A percentile compares a stretch with the other conserved stretches of the same genome.
These are phyloP conservation scores for Erpobdella octoculata DNA, from an alignment of 2,888 invertebrate genomes.

Conservation along the genomic window DNA sequence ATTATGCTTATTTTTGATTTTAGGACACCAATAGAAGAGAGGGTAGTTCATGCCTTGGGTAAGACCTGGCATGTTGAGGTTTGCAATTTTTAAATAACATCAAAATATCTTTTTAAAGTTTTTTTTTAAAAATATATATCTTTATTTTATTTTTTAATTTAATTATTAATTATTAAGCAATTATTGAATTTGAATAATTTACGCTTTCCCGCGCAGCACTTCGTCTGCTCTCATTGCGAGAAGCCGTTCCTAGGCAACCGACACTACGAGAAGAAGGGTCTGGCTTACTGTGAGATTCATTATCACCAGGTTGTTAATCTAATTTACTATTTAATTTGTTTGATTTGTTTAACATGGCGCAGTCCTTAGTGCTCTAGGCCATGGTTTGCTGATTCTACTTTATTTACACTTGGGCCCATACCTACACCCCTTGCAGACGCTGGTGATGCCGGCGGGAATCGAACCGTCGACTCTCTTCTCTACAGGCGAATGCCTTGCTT, in stretches of 20 bases:
- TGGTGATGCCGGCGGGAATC: no score
- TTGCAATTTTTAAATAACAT: no score
- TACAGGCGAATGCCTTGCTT: no score
- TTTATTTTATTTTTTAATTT: neutral
- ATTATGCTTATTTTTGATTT: no score
- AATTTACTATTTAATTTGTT: no score
- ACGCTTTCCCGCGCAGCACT: slow-evolving; percentile 65
- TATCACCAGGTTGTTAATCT: slow-evolving; percentile 78
- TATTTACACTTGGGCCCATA: no score
- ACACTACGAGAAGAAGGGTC: slow-evolving; percentile 90
- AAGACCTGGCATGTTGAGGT: slow-evolving; percentile 53
- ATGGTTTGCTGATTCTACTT: no score
- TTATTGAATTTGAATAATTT: neutral
- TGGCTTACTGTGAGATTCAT: slow-evolving; percentile 97
- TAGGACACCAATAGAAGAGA: slow-evolving; percentile 92
- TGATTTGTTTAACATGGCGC: no score
- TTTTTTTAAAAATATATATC: neutral
- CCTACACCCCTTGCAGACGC: no score
- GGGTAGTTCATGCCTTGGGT: slow-evolving; percentile 90
- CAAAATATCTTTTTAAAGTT: neutral
- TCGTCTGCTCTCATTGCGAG: slow-evolving; percentile 98
- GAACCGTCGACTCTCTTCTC: no score
- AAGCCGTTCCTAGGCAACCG: slow-evolving; percentile 98
- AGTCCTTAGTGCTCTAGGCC: no score
- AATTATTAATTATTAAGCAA: neutral